Evolutionary conservation across 1,140 invertebrate species (phyloP), one percentile per base, ranked within the genome.

Genomic region (Leptopilina clavipes): DNA sequence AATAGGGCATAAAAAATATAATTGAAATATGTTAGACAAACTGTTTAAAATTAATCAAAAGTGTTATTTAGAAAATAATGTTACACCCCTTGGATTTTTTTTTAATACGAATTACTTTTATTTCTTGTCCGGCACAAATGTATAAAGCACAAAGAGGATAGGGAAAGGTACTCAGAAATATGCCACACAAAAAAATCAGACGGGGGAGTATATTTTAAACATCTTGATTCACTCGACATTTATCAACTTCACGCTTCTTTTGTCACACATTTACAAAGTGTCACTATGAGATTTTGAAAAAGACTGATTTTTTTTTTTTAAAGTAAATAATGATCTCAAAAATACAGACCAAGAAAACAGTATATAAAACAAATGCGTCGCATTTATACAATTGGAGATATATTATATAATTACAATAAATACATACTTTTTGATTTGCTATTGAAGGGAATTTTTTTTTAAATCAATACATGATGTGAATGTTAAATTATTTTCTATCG

Each of bases 91-190:
- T 48, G 11, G 5, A 31, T 3, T 48, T 14, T 17, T 52, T 52
- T 17, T 52, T 17, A n/a, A 52, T 52, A 52, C n/a, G 48, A 52
- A 52, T 52, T 48, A 10, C 44, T 14, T 52, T 52, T 52, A 52
- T 52, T 52, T 52, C 5, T 52, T 52, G n/a, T 17, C n/a, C 6
- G 17, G 48, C 14, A 52, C 48, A 52, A 17, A 1, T 17, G n/a
- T 17, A 52, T 52, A 17, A 52, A 52, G 48, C 17, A 52, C 8
- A 52, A 17, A 45, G 44, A 1, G 44, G 7, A 17, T n/a, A 52
- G 3, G 6, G 1, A 52, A 52, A 17, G 7, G 2, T n/a, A 52
- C n/a, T 52, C 14, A 17, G 48, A 17, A 52, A 8, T 5, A 52
- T 8, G 3, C 2, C 14, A 52, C 48, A n/a, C 5, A 17, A 52